Evolutionary conservation across 37 sponge, comb jelly and placozoan species (phyloP).

Genomic region (Theonella swinhoei): DNA sequence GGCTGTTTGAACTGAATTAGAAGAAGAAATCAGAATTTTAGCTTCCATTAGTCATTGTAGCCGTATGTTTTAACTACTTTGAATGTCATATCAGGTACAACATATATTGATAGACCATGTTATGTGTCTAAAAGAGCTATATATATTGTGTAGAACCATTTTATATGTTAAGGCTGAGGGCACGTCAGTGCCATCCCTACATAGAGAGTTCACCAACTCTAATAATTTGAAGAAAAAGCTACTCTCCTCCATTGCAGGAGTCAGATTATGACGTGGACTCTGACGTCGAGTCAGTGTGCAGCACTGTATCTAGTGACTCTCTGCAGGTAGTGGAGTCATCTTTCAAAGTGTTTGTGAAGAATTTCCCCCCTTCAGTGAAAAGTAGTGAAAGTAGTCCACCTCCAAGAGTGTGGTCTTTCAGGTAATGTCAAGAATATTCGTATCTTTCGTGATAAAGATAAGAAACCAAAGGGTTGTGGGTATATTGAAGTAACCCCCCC

Average conservation of each 20-base stretch:
- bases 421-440: neutral
- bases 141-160: too few relatives aligned
- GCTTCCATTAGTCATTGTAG: too few relatives aligned
- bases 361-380: conserved; percentile 3
- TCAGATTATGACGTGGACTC: neutral
- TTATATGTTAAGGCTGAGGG: too few relatives aligned
- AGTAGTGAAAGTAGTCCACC: neutral
- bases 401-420: conserved; percentile 1
- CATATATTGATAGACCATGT: too few relatives aligned
- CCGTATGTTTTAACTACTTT: too few relatives aligned
- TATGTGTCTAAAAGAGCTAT: too few relatives aligned
- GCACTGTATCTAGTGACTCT: neutral
- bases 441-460: neutral
- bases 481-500: conserved; percentile 4
- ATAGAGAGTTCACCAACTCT: too few relatives aligned
- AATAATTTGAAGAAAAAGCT: too few relatives aligned
- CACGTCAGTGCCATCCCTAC: too few relatives aligned
- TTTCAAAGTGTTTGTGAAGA: conserved; percentile 7
- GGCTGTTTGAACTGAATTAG: too few relatives aligned
- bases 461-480: conserved; percentile 3
- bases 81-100: too few relatives aligned
- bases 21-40: too few relatives aligned
- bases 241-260: neutral
- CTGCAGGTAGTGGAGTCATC: neutral
- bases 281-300: conserved; percentile 21